Percentiles rank a stretch among this genome's conserved stretches.
Conservation (phyloP, 35 echinoderm and acorn worm genomes). For the Eucidaris tribuloides region DNA sequence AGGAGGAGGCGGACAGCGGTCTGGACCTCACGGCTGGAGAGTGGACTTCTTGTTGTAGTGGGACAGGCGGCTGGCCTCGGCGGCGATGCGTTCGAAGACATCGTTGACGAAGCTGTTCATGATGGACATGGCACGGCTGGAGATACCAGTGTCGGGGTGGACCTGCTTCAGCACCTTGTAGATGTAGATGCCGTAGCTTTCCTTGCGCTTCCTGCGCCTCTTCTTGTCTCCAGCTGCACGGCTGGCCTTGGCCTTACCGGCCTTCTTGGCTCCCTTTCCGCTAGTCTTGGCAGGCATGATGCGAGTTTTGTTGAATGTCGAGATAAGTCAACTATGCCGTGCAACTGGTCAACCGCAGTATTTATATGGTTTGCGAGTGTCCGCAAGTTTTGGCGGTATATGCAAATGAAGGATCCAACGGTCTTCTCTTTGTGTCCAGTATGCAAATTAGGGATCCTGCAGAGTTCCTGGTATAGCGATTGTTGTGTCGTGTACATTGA, state of each 20-base stretch:
- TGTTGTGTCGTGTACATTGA: too few species aligned
- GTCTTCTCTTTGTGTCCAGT: too few species aligned
- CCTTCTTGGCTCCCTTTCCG: conserved; percentile 66
- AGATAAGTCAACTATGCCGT: conserved; percentile 18
- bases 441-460: too few species aligned
- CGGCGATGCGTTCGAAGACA: conserved; percentile 87
- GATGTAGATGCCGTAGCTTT: conserved; percentile 90
- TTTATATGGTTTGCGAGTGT: too few species aligned
- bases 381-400: too few species aligned
- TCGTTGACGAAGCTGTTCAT: conserved; percentile 95
- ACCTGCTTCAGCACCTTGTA: conserved; percentile 99
- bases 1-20: conserved; percentile 86
- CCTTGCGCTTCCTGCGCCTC: conserved; percentile 48
- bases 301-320: background rate
- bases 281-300: conserved; percentile 49
- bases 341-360: too few species aligned
- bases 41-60: conserved; percentile 90
- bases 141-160: conserved; percentile 95
- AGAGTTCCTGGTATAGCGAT: too few species aligned
- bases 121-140: conserved; percentile 87
- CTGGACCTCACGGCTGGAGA: conserved; percentile 71
- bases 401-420: too few species aligned
- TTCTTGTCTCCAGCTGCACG: conserved; percentile 33
- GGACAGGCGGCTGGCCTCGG: conserved; percentile 71
- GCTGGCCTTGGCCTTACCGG: conserved; percentile 54